Percentiles rank a stretch among this genome's conserved stretches.
Evolutionary conservation across 1,140 invertebrate genomes (phyloP).

Genomic region (Aphis gossypii): DNA sequence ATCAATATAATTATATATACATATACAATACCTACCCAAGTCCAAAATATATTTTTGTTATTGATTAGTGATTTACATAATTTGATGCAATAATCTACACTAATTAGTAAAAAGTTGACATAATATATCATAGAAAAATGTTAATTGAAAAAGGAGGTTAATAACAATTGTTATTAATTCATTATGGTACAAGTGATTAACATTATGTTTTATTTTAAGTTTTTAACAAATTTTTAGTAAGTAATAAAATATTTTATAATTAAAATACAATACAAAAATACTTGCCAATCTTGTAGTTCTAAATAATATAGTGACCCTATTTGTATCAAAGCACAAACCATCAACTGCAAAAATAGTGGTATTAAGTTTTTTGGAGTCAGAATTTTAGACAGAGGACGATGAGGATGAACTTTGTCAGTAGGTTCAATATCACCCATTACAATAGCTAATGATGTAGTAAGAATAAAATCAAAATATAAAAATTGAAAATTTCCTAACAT

Average conservation of each 20-base stretch:
- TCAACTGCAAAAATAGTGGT: conserved; percentile 69
- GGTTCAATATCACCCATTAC: conserved; percentile 74
- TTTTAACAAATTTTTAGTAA: neutral
- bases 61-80: no score
- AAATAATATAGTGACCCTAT: conserved; percentile 66
- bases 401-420: conserved; percentile 61
- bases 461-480: conserved; percentile 83
- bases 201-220: neutral
- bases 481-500: conserved; percentile 80
- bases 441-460: conserved; percentile 80
- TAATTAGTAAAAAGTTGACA: no score
- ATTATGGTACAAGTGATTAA: neutral
- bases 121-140: no score
- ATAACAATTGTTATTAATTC: no score
- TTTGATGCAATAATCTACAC: no score
- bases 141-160: no score
- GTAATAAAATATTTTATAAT: neutral
- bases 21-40: no score
- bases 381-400: conserved; percentile 63
- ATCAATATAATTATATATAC: no score
- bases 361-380: conserved; percentile 67
- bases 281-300: conserved; percentile 66
- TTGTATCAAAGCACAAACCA: conserved; percentile 66
- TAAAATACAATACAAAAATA: neutral
- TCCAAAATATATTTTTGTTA: no score